Base-by-base conservation (phyloP, 2,797 vertebrate species). In the Coendou prehensilis region DNA sequence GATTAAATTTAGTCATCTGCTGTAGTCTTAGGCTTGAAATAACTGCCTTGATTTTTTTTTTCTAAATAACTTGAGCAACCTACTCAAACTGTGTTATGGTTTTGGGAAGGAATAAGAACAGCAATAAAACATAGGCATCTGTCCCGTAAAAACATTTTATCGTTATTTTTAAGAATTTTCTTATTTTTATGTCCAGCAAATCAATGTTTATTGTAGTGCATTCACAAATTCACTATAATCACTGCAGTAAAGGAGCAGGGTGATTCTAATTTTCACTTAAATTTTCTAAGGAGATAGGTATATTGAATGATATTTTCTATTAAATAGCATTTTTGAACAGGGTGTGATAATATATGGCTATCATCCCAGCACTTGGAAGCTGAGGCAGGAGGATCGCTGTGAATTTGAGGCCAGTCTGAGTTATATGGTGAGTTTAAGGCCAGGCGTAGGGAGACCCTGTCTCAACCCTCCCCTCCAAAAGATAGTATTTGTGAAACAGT, bases 151-250 rank as follows among this genome's bases (percentile, higher is more conserved):
- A 91, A 64, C 69, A 83, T 1, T 37, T 73, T n/a, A 52, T 86
- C 41, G n/a, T 87, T 81, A 45, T 87, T 81, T 78, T 57, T 52
- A 33, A 28, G 87, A 1, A 15, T 23, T 50, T 54, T 82, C 71
- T 84, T 91, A 63, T 28, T 63, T 84, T 78, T 59, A 57, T 75
- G 50, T 28, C 41, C 79, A 8, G 4, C 14, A 76, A 85, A 69
- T 52, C 17, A 79, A 30, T 57, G 37, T 71, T 82, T 95, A 64
- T 71, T 86, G 33, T 26, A 15, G 14, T 59, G 9, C 26, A 28
- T 63, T 93, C 41, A 96, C 23, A 93, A 83, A 73, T 87, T 67
- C 47, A 91, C 4, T 50, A 18, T 82, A 78, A 54, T 61, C 78
- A 92, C 33, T 52, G 17, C 2, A 5, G 4, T 84, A 10, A 87